Conservation (phyloP, 2,888 invertebrate genomes). For the Cephalotes varians region DNA sequence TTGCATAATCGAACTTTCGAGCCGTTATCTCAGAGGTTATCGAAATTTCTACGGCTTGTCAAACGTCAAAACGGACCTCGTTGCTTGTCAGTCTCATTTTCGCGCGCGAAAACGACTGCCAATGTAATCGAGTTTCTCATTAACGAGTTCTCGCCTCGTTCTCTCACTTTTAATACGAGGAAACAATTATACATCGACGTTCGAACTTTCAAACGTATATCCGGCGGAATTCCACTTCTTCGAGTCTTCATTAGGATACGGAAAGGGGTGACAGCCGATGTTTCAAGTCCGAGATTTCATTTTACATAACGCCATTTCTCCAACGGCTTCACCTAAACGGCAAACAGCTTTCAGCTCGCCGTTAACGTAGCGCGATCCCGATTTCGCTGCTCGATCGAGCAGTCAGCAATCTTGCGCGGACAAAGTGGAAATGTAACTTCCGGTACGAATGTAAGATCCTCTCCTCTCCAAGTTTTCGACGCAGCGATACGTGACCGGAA, state of each 20-base stretch:
- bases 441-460: neutral
- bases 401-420: neutral
- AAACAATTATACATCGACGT: neutral
- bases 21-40: neutral
- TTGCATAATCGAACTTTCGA: constrained; percentile 52
- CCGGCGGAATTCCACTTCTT: neutral
- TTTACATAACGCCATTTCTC: constrained; percentile 11
- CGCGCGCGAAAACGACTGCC: neutral
- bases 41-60: neutral
- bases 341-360: neutral
- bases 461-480: neutral
- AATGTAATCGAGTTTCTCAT: neutral
- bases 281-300: constrained; percentile 23
- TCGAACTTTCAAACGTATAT: neutral
- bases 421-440: constrained; percentile 17
- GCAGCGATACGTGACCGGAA: constrained; percentile 14
- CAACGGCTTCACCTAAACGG: neutral
- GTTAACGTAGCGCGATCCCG: neutral
- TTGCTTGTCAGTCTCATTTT: neutral
- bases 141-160: neutral
- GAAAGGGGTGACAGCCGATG: constrained; percentile 16
- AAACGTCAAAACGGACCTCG: neutral
- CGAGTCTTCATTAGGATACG: neutral
- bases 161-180: neutral
- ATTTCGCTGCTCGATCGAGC: constrained; percentile 24